Base-by-base conservation (phyloP, 2,888 invertebrate species). In the Rhopalosiphum nymphaeae region DNA sequence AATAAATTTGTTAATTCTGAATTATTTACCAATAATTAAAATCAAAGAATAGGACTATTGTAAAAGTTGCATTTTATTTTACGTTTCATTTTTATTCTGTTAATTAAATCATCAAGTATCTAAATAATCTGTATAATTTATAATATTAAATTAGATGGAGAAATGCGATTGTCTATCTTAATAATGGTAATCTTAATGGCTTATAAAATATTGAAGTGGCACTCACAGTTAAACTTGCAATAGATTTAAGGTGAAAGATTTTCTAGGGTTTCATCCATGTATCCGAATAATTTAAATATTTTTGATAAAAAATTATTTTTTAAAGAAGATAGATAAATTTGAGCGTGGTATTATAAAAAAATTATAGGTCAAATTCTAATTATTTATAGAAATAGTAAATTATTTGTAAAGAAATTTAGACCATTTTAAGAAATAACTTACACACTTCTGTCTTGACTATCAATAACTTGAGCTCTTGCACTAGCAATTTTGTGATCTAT, bases 401-500 rank as follows among this genome's bases (percentile, higher is more conserved):
- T 29, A 49, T 78, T 36, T 21, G 21, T 78, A 36, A 78, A 87
- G 29, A 87, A 16, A 91, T 5, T 36, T 91, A 85, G 25, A 10
- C 29, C 29, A 84, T 92, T 11, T 87, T 53, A 11, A 26, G 2
- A n/a, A 78, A 78, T 88, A 95, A 97, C 98, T 97, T 96, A 98
- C 98, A 98, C 97, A 97, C 98, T 98, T 95, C 97, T 97, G 95
- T 97, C 97, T 96, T 97, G 97, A 95, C 97, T 97, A 95, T 97
- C 97, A 95, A 97, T 97, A 49, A 98, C 98, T 96, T 98, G 98
- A 96, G 97, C 97, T 96, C 98, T 98, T 91, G 98, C 98, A 95
- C 97, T 97, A 94, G 98, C 98, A 95, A 98, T 97, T 46, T 98
- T 98, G 94, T 97, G 97, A 96, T 98, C 98, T 95, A 98, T 97